phyloP scores from a whole-genome alignment of 2,888 invertebrate genomes.

The Cheilosia grossa region DNA sequence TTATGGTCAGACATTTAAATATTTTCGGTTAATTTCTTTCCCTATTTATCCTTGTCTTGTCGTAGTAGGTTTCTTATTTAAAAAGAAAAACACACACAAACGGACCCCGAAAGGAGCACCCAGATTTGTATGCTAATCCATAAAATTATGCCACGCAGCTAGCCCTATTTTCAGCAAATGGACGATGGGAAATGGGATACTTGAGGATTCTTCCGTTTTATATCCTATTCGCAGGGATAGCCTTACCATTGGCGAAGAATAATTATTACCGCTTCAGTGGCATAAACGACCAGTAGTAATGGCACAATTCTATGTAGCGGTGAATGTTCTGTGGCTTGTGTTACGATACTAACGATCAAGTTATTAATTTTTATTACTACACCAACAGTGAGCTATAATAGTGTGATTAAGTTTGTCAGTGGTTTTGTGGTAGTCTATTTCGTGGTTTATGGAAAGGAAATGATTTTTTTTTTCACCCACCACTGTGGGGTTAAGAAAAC shows the following conservation, averaged over 20 bases:
- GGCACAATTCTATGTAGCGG: slow-evolving; percentile 3
- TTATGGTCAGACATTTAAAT: slow-evolving; percentile 59
- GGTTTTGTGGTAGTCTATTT: slow-evolving; percentile 32
- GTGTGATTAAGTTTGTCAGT: slow-evolving; percentile 63
- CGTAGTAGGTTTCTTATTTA: not conserved
- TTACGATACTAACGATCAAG: slow-evolving; percentile 63
- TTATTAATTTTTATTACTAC: slow-evolving; percentile 70
- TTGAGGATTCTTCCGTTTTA: slow-evolving; percentile 17
- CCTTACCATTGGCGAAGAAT: slow-evolving; percentile 4
- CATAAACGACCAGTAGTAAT: slow-evolving; percentile 21
- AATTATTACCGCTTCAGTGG: slow-evolving; percentile 33
- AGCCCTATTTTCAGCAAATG: slow-evolving; percentile 8
- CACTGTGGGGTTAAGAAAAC: not conserved
- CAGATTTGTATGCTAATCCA: slow-evolving; percentile 68
- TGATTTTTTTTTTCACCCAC: not conserved
- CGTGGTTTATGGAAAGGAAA: slow-evolving; percentile 7
- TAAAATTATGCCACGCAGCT: slow-evolving; percentile 30
- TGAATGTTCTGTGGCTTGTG: slow-evolving; percentile 36
- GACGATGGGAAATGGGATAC: slow-evolving; percentile 28
- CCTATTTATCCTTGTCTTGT: slow-evolving; percentile 11
- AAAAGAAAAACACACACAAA: not conserved
- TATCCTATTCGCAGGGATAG: slow-evolving; percentile 35
- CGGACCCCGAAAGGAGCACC: slow-evolving; percentile 35
- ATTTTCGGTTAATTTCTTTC: slow-evolving; percentile 42
- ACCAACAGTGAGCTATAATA: slow-evolving; percentile 50